phyloP scores from a whole-genome alignment of 2,888 invertebrate species.

The Spialia ferax region DNA sequence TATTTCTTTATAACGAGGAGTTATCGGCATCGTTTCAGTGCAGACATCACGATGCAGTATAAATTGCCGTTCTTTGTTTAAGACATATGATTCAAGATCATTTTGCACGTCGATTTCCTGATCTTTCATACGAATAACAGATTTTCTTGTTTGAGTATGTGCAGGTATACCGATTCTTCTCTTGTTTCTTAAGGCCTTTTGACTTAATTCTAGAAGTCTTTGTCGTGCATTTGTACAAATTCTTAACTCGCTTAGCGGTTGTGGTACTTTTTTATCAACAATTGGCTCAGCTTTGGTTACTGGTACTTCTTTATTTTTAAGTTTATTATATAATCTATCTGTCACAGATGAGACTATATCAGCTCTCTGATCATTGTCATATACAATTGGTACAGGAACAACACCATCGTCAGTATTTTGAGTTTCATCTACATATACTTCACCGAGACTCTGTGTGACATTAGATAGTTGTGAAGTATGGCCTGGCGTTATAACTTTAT shows the following conservation, averaged over 20 bases:
- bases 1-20: constrained; percentile 80
- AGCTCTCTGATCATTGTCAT: constrained; percentile 85
- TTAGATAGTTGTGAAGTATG: constrained; percentile 50
- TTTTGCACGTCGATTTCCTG: constrained; percentile 83
- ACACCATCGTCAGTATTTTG: constrained; percentile 51
- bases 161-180: constrained; percentile 81
- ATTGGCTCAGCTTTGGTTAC: constrained; percentile 71
- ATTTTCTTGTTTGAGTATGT: constrained; percentile 86
- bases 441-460: constrained; percentile 57
- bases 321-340: constrained; percentile 87
- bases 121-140: constrained; percentile 85
- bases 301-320: constrained; percentile 84
- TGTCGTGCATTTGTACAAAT: constrained; percentile 87
- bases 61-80: constrained; percentile 62
- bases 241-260: constrained; percentile 82
- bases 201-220: constrained; percentile 86
- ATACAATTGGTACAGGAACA: constrained; percentile 65
- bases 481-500: constrained; percentile 53
- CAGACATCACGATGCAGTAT: constrained; percentile 65
- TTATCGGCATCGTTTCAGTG: constrained; percentile 76
- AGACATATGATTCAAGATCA: constrained; percentile 78
- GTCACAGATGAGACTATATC: constrained; percentile 91
- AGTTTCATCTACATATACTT: constrained; percentile 54
- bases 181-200: constrained; percentile 85
- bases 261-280: constrained; percentile 73